Percentiles rank a stretch among this genome's conserved stretches.
Conservation (phyloP, 2,113 vertebrate species). For the Hippocampus guttulatus region DNA sequence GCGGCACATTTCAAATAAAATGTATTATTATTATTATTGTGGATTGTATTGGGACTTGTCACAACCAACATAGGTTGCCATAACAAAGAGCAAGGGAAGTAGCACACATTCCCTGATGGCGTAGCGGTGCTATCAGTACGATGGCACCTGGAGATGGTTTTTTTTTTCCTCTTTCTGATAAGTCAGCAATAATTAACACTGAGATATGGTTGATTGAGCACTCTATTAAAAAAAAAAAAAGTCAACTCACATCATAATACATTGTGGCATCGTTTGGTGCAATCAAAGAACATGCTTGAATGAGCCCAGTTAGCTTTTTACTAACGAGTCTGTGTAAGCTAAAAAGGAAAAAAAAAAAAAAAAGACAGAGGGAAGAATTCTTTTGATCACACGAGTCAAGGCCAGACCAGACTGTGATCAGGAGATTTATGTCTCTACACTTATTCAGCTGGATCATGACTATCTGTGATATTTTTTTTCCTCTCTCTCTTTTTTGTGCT, state of each 20-base stretch:
- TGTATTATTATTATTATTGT: too few relatives aligned
- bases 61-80: background rate
- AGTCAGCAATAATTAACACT: background rate
- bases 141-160: background rate
- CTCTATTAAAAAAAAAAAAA: background rate
- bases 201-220: slow-evolving; percentile 1
- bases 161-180: background rate
- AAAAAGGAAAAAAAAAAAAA: background rate
- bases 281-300: background rate
- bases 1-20: too few relatives aligned
- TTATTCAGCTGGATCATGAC: slow-evolving; percentile 1
- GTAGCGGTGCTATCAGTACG: background rate
- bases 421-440: slow-evolving; percentile 6
- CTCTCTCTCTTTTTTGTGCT: background rate
- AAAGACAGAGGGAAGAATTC: slow-evolving; percentile 4
- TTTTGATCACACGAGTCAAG: slow-evolving; percentile 16
- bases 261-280: background rate
- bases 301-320: background rate
- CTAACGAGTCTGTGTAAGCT: background rate
- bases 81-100: background rate
- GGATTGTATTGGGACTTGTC: background rate
- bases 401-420: slow-evolving; percentile 5
- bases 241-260: too few relatives aligned
- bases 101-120: background rate
- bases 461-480: background rate